phyloP scores from a whole-genome alignment of 2,888 invertebrate species.

The Achlya flavicornis region DNA sequence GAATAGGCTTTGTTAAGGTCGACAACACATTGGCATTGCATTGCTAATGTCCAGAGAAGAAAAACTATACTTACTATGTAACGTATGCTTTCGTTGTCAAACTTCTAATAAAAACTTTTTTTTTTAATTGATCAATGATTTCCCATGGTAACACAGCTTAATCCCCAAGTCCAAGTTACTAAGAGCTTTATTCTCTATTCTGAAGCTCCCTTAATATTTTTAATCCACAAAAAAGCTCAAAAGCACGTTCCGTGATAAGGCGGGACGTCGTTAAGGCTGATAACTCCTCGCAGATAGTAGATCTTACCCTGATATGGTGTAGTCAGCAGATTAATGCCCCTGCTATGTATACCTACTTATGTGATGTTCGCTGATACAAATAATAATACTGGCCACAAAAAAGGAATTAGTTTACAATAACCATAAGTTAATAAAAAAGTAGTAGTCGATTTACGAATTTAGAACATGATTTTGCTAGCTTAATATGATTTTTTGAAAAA shows the following conservation, averaged over 20 bases:
- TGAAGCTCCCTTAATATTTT: conserved; percentile 25
- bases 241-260: conserved; percentile 45
- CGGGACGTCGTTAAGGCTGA: conserved; percentile 39
- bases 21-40: too few relatives aligned
- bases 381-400: conserved; percentile 12
- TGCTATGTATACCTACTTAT: conserved; percentile 13
- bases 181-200: conserved; percentile 21
- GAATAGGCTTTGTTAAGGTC: too few relatives aligned
- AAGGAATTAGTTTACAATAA: not conserved
- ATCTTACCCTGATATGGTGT: conserved; percentile 30
- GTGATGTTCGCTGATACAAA: conserved; percentile 14
- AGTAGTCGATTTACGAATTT: too few relatives aligned
- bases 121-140: not conserved
- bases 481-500: too few relatives aligned
- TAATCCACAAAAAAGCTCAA: conserved; percentile 38
- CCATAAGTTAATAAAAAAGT: too few relatives aligned
- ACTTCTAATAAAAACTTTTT: too few relatives aligned
- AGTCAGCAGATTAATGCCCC: conserved; percentile 34
- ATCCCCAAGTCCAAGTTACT: not conserved
- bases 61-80: too few relatives aligned
- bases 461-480: too few relatives aligned
- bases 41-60: too few relatives aligned
- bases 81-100: too few relatives aligned
- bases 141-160: not conserved
- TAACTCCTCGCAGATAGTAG: conserved; percentile 38